A percentile compares a stretch with the other conserved stretches of the same genome.
phyloP scores from a whole-genome alignment of 30 jellyfish, hydroid and myxozoan species.

The Calvadosia cruxmelitensis region DNA sequence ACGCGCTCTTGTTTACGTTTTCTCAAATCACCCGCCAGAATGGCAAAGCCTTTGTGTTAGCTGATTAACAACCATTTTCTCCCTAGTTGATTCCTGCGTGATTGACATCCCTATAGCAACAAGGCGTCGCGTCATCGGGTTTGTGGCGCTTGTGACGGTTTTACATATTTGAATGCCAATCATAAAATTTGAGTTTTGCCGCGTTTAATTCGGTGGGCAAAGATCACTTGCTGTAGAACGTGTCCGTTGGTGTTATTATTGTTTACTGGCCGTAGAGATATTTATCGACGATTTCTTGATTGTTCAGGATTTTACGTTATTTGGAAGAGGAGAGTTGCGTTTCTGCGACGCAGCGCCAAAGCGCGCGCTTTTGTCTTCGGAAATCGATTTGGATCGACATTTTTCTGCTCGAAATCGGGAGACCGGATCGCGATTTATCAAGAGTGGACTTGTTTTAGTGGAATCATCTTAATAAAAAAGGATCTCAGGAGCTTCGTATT shows the following conservation, averaged over 20 bases:
- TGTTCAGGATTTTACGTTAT: no score
- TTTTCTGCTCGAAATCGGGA: no score
- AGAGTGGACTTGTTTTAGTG: no score
- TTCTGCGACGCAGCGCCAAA: no score
- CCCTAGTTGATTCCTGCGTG: conserved; percentile 41
- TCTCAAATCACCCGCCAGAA: conserved; percentile 66
- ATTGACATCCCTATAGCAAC: conserved; percentile 83
- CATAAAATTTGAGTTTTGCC: conserved; percentile 23
- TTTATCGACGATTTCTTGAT: no score
- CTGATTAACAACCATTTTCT: conserved; percentile 65
- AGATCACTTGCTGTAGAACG: background rate
- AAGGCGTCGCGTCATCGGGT: conserved; percentile 96
- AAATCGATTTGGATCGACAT: background rate
- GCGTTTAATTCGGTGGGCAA: conserved; percentile 28
- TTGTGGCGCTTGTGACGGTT: conserved; percentile 78
- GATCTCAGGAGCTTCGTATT: no score
- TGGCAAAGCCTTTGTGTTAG: conserved; percentile 37
- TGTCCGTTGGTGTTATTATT: no score
- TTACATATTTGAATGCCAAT: conserved; percentile 34
- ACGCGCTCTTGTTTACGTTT: conserved; percentile 50
- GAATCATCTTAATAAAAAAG: no score
- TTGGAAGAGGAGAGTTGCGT: no score
- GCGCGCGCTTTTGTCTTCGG: conserved; percentile 2
- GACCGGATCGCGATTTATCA: no score
- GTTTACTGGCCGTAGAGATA: no score